Base-by-base conservation (phyloP, 2,113 vertebrate genomes). In the Tinamus guttatus region DNA sequence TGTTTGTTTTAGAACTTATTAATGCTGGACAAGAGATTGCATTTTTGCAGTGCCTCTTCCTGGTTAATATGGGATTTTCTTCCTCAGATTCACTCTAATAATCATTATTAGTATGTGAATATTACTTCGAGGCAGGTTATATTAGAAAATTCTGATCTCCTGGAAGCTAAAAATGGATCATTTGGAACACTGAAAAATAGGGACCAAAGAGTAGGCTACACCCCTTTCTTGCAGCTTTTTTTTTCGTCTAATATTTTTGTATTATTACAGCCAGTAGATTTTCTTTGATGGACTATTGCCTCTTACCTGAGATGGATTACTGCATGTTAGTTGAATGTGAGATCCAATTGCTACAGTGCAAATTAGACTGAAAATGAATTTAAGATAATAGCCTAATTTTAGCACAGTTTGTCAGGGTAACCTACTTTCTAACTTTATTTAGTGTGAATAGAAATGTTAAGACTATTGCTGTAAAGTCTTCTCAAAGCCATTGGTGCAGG, bases 401-500 rank as follows among this genome's bases (percentile, higher is more conserved):
- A 21, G 3, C 34, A 1, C 56, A 62, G 13, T 22, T 65, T 74
- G 2, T 3, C 12, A 20, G 36, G 14, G 27, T 67, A 34, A 69
- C 9, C 4, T 45, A 14, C 5, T 0, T 11, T 65, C 7, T 58
- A 6, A 63, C 74, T 78, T 80, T 19, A 13, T 0, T 69, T 32
- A 7, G 54, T 71, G 41, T 28, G 24, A 34, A 15, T 27, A 5
- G 17, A 60, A 87, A 36, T 41, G 9, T 19, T 54, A 25, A 70
- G 67, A 19, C 3, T 12, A n/a, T 14, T 13, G 2, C 2, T 38
- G 6, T n/a, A 15, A 27, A 76, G 4, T 62, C 4, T 27, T 43
- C 34, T 21, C 30, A 30, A 49, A 85, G 8, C 3, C 9, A 0
- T 10, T 5, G 0, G 0, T n/a, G 63, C 9, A 25, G 36, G 40